Evolutionary conservation across 2,113 vertebrate species (phyloP).

Genomic region (Sceloporus undulatus): DNA sequence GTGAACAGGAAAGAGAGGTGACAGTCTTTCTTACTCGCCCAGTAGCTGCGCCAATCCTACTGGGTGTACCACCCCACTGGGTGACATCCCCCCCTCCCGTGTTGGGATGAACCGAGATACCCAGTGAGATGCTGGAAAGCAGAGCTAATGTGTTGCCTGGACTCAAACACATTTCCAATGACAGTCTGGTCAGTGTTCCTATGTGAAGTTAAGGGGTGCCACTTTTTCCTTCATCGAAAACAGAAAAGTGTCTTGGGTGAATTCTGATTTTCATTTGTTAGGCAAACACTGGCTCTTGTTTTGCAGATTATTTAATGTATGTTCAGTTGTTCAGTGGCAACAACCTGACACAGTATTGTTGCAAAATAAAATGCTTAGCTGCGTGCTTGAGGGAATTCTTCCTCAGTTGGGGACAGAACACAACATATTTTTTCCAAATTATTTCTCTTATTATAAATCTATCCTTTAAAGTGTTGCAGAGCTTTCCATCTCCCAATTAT

Average conservation of each 20-base stretch:
- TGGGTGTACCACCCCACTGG: too few species aligned
- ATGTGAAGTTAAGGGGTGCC: background rate
- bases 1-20: too few species aligned
- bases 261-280: background rate
- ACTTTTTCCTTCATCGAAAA: background rate
- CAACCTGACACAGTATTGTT: background rate
- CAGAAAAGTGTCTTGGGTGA: background rate
- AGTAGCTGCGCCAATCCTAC: too few species aligned
- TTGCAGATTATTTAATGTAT: background rate
- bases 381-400: slow-evolving; percentile 20
- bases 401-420: slow-evolving; percentile 23
- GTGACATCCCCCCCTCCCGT: too few species aligned
- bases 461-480: slow-evolving; percentile 42
- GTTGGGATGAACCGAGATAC: too few species aligned
- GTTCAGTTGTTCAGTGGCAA: background rate
- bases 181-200: background rate
- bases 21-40: too few species aligned
- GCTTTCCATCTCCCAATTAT: slow-evolving; percentile 26
- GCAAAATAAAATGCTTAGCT: background rate
- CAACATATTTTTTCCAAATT: background rate
- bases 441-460: background rate
- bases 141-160: background rate
- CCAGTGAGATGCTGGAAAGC: background rate
- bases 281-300: background rate
- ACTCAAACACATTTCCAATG: background rate